These are phyloP conservation scores for Manacus vitellinus DNA, from an alignment of 2,113 vertebrate species.

Conservation along the genomic window DNA sequence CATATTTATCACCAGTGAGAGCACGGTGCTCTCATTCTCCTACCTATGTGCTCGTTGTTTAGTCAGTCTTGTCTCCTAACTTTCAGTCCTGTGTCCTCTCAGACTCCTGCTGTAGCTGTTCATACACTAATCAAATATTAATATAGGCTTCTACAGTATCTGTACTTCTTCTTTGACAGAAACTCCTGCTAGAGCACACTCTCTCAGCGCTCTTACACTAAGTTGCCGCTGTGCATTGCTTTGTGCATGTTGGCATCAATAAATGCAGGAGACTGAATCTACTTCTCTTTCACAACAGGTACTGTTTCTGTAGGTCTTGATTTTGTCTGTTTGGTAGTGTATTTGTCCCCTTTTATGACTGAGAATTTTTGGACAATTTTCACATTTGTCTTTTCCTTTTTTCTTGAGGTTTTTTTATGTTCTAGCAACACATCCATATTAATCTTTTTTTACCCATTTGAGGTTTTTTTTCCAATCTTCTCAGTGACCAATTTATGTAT, in stretches of 20 bases:
- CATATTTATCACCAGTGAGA: background rate
- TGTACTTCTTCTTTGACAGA: constrained; percentile 65
- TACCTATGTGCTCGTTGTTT: background rate
- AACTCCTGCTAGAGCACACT: constrained; percentile 30
- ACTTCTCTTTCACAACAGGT: constrained; percentile 55
- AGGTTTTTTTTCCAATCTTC: background rate
- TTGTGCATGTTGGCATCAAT: constrained; percentile 57
- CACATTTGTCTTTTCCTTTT: background rate
- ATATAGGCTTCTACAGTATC: constrained; percentile 29
- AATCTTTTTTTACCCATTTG: background rate
- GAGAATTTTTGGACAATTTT: background rate
- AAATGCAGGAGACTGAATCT: constrained; percentile 51
- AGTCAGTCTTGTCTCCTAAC: background rate
- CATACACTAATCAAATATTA: background rate
- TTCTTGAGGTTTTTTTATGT: background rate
- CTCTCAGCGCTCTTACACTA: constrained; percentile 30
- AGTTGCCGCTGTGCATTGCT: constrained; percentile 29
- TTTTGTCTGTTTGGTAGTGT: constrained; percentile 6
- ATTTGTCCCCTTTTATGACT: constrained; percentile 3
- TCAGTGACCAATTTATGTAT: background rate
- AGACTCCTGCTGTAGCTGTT: background rate
- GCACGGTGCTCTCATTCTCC: background rate
- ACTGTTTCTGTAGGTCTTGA: constrained; percentile 34
- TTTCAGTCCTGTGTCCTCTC: background rate
- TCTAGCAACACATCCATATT: background rate